phyloP scores from a whole-genome alignment of 2,797 vertebrate species.

The Yasuhikotakia modesta region DNA sequence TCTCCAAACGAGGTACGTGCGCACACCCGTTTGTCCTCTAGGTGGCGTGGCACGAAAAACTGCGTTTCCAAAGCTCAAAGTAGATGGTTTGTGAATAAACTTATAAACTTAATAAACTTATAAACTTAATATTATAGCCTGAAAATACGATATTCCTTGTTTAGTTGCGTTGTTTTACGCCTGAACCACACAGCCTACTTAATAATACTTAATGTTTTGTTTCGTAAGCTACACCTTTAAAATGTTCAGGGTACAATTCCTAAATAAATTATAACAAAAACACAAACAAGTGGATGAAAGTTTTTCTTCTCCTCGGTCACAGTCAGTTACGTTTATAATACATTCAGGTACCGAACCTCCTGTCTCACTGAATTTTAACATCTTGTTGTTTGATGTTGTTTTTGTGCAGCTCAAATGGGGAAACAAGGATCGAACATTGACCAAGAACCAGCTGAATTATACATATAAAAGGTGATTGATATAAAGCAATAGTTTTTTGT shows the following conservation, averaged over 20 bases:
- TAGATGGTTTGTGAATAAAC: neutral
- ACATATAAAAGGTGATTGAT: conserved; percentile 80
- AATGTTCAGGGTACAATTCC: conserved; percentile 11
- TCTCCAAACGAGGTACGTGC: conserved; percentile 77
- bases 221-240: conserved; percentile 22
- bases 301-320: too few relatives aligned
- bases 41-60: neutral
- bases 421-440: conserved; percentile 80
- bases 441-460: conserved; percentile 75
- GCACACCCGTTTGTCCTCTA: conserved; percentile 2
- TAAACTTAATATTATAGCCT: neutral
- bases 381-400: conserved; percentile 18
- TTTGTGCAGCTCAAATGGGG: conserved; percentile 78
- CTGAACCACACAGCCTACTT: neutral
- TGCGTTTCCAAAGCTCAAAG: neutral
- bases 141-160: neutral
- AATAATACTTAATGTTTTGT: neutral
- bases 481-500: neutral
- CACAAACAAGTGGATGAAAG: neutral
- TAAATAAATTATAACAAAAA: conserved; percentile 33
- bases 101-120: too few relatives aligned
- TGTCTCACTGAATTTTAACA: conserved; percentile 1
- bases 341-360: too few relatives aligned
- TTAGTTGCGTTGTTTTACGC: neutral
- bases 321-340: too few relatives aligned